These are phyloP conservation scores for Asarcornis scutulata DNA, from an alignment of 2,113 vertebrate species.

Conservation along the genomic window DNA sequence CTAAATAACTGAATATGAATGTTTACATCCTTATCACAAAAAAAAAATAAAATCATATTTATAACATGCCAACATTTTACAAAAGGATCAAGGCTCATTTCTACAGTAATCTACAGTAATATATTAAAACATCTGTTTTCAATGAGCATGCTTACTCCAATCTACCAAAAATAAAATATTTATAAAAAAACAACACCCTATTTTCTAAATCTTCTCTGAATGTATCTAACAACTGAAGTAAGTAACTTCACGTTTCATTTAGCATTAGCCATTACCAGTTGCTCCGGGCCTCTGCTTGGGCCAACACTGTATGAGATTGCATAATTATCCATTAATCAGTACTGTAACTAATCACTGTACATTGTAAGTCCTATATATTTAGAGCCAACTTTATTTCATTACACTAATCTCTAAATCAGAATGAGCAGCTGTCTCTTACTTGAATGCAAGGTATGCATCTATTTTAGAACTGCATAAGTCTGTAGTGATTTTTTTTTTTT, in stretches of 20 bases:
- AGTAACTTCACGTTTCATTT: slow-evolving; percentile 67
- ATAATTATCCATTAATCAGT: slow-evolving; percentile 72
- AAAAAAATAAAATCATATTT: neutral
- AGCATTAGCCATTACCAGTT: slow-evolving; percentile 51
- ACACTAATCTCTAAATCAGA: slow-evolving; percentile 78
- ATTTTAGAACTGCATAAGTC: slow-evolving; percentile 75
- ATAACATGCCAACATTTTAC: slow-evolving; percentile 33
- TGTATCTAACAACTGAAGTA: slow-evolving; percentile 51
- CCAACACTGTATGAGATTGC: slow-evolving; percentile 23
- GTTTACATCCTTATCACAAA: slow-evolving; percentile 22
- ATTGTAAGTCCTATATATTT: slow-evolving; percentile 67
- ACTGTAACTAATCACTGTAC: slow-evolving; percentile 63
- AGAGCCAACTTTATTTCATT: slow-evolving; percentile 80
- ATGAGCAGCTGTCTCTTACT: slow-evolving; percentile 73
- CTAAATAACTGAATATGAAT: neutral
- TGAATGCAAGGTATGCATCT: slow-evolving; percentile 75
- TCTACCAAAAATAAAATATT: neutral
- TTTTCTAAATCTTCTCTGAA: slow-evolving; percentile 48
- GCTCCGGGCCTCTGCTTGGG: slow-evolving; percentile 52
- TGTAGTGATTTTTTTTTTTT: slow-evolving; percentile 64
- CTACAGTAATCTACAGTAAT: slow-evolving; percentile 20
- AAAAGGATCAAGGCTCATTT: slow-evolving; percentile 41
- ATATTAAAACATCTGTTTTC: slow-evolving; percentile 59
- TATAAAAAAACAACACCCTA: neutral
- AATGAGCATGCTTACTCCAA: slow-evolving; percentile 38